Evolutionary conservation across 2,797 vertebrate species (phyloP).

Genomic region (Notamacropus eugenii): DNA sequence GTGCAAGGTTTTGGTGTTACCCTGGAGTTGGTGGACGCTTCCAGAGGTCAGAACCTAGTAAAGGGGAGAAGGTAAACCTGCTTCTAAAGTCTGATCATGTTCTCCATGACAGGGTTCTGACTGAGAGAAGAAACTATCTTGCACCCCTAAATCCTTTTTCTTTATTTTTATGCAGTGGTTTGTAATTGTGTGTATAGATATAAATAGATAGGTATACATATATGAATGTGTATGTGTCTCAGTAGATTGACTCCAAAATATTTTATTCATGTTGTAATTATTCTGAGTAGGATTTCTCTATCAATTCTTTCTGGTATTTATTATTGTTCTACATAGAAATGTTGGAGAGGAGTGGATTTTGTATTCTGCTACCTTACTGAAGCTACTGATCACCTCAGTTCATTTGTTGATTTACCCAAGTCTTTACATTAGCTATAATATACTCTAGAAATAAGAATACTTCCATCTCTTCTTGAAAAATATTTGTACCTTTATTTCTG

Average conservation of each 20-base stretch:
- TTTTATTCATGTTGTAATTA: background rate
- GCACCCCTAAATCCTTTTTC: background rate
- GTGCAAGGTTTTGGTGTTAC: slow-evolving; percentile 84
- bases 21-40: slow-evolving; percentile 81
- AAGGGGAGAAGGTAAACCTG: background rate
- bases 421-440: background rate
- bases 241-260: background rate
- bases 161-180: background rate
- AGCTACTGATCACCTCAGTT: background rate
- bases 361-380: background rate
- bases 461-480: background rate
- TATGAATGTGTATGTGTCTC: background rate
- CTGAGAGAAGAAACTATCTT: background rate
- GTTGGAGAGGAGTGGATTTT: background rate
- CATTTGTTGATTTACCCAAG: background rate
- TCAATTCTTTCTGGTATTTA: background rate
- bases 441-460: background rate
- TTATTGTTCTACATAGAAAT: background rate
- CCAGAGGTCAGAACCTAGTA: slow-evolving; percentile 83
- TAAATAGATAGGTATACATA: too few species aligned
- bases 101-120: background rate
- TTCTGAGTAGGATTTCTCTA: background rate
- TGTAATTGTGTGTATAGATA: background rate
- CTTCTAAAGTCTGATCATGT: background rate
- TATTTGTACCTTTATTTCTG: background rate